Evolutionary conservation across 1,140 invertebrate genomes (phyloP), one percentile per base, ranked within the genome.

Genomic region (Myzus persicae): DNA sequence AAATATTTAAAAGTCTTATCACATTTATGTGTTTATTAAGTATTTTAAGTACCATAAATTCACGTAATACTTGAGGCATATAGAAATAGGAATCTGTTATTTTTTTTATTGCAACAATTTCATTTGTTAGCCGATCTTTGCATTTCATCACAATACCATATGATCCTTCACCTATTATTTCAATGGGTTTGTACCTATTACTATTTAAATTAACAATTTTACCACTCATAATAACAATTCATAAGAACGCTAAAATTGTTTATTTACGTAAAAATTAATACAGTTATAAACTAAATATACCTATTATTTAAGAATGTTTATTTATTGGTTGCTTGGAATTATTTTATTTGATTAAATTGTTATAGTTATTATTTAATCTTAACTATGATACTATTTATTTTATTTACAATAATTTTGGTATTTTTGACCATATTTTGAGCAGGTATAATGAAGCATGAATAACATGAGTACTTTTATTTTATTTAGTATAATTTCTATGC

Each of bases 21-120:
- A 90, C 46, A 40, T 90, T n/a, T 59, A 59, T 54, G 48, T 90
- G 51, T 38, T 90, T 90, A 54, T 54, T 59, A 59, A 90, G 48
- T 59, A 59, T 90, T 20, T 90, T 90, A 38, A 59, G 88, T 90
- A 90, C 59, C 22, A 51, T 90, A 59, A 90, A 38, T 90, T 90
- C 88, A 38, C 88, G 88, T 59, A 90, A 40, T 38, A 59, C 88
- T 59, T 90, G 24, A 11, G 88, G 88, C n/a, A 59, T 38, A 59
- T 36, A 22, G 24, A 59, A 59, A 59, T 90, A 90, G 18, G 88
- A 90, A 54, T 48, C 36, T 59, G 36, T 90, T 38, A 90, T 59
- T 90, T 90, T 90, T 11, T 90, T 90, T 90, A 90, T 90, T 48
- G 88, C 88, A 36, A 90, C 88, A 54, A 90, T 31, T 40, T 90